Percentiles rank a stretch among this genome's conserved stretches.
phyloP scores from a whole-genome alignment of 2,113 vertebrate genomes.

The Stercorarius parasiticus region DNA sequence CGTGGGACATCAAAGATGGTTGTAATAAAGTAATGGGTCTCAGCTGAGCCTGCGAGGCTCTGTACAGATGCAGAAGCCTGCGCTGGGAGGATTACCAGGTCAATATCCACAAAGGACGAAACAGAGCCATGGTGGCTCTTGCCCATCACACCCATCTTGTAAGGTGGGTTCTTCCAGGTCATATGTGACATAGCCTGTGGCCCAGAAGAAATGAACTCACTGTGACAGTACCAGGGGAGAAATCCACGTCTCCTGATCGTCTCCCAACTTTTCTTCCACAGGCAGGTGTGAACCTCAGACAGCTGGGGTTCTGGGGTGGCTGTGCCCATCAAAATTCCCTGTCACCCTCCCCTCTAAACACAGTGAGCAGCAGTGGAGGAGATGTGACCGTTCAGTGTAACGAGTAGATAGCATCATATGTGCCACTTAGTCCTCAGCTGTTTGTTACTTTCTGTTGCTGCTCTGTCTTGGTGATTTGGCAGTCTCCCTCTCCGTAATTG shows the following conservation, averaged over 20 bases:
- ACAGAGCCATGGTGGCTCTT: not conserved
- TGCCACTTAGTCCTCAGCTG: not conserved
- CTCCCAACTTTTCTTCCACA: not conserved
- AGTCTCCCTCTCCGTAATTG: not conserved
- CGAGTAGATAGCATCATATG: not conserved
- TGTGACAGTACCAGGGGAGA: not conserved
- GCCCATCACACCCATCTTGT: not conserved
- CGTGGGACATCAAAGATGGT: not conserved
- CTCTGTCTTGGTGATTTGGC: not conserved
- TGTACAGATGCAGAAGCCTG: not conserved
- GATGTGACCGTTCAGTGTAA: not conserved
- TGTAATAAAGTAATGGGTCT: not conserved
- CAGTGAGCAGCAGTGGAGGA: not conserved
- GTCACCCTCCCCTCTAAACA: not conserved
- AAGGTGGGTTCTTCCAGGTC: not conserved
- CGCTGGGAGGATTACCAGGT: accelerated
- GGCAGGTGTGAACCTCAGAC: not conserved
- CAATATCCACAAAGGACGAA: not conserved
- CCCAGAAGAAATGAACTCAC: not conserved
- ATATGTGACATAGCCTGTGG: accelerated
- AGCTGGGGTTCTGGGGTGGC: not conserved
- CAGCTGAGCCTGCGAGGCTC: not conserved
- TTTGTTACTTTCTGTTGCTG: not conserved
- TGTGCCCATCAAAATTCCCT: not conserved
- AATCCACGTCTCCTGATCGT: not conserved